A percentile compares a stretch with the other conserved stretches of the same genome.
These are phyloP conservation scores for Amblyjoppa fuscipennis DNA, from an alignment of 2,888 invertebrate genomes.

Conservation along the genomic window DNA sequence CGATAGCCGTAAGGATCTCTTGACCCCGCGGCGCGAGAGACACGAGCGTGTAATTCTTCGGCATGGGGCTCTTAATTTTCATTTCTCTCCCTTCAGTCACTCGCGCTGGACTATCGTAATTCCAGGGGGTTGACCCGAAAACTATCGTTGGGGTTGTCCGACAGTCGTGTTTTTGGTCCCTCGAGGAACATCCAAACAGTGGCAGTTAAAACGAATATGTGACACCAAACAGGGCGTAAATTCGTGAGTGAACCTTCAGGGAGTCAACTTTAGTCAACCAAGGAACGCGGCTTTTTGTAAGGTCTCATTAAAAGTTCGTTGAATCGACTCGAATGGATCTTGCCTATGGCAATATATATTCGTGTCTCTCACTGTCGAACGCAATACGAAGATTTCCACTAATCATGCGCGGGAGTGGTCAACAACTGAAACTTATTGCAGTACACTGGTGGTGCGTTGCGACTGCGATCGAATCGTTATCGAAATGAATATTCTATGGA, in stretches of 20 bases:
- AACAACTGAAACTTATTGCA: neutral
- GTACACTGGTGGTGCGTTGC: neutral
- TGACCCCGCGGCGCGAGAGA: conserved; percentile 78
- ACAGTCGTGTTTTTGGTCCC: conserved; percentile 30
- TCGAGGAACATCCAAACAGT: conserved; percentile 55
- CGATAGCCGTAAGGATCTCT: conserved; percentile 77
- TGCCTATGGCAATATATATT: neutral
- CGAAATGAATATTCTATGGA: conserved; percentile 32
- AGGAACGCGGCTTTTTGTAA: conserved; percentile 2
- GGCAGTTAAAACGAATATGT: conserved; percentile 72
- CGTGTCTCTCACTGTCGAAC: neutral
- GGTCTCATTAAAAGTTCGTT: conserved; percentile 49
- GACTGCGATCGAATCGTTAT: conserved; percentile 10
- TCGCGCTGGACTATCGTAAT: conserved; percentile 28
- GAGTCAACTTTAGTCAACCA: neutral
- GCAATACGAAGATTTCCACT: neutral
- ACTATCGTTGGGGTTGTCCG: conserved; percentile 15
- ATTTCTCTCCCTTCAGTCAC: conserved; percentile 20
- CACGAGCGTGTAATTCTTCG: conserved; percentile 80
- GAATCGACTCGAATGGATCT: neutral
- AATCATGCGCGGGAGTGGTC: neutral
- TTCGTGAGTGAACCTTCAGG: conserved; percentile 50
- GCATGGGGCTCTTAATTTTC: conserved; percentile 46
- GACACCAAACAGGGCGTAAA: conserved; percentile 75
- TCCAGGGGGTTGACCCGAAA: conserved; percentile 65